A percentile compares a stretch with the other conserved stretches of the same genome.
Conservation (phyloP, 2,113 vertebrate genomes). For the Ophiodon elongatus region DNA sequence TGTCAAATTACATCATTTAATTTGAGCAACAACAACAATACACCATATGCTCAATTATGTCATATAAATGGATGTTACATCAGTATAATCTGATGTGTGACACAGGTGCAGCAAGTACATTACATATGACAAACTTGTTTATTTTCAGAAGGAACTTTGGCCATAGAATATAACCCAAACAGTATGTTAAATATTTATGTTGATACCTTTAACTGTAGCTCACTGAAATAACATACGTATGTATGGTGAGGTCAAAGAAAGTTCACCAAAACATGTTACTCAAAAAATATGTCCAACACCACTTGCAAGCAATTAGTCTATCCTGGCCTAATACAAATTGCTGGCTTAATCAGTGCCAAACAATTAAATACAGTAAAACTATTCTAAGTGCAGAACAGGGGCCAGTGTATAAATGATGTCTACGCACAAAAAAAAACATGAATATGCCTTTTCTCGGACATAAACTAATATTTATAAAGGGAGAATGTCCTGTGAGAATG, state of each 20-base stretch:
- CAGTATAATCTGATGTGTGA: background rate
- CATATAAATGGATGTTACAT: background rate
- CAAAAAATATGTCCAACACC: background rate
- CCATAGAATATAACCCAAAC: background rate
- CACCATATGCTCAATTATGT: background rate
- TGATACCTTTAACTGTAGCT: background rate
- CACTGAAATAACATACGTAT: background rate
- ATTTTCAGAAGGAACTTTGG: background rate
- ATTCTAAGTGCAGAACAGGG: background rate
- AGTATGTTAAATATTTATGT: background rate
- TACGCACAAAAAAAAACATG: too few relatives aligned
- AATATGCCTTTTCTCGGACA: too few relatives aligned
- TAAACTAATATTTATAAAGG: too few relatives aligned
- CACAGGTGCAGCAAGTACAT: background rate
- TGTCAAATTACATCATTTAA: background rate
- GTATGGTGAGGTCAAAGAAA: background rate
- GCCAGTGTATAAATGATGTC: too few relatives aligned
- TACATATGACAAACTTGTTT: background rate
- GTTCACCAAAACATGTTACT: background rate
- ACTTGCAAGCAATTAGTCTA: background rate
- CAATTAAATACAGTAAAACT: background rate
- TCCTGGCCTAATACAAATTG: background rate
- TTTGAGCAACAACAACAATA: background rate
- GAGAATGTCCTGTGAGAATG: too few relatives aligned
- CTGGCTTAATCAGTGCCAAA: background rate